Evolutionary conservation across 2,113 vertebrate species (phyloP).

Genomic region (Takifugu flavidus): DNA sequence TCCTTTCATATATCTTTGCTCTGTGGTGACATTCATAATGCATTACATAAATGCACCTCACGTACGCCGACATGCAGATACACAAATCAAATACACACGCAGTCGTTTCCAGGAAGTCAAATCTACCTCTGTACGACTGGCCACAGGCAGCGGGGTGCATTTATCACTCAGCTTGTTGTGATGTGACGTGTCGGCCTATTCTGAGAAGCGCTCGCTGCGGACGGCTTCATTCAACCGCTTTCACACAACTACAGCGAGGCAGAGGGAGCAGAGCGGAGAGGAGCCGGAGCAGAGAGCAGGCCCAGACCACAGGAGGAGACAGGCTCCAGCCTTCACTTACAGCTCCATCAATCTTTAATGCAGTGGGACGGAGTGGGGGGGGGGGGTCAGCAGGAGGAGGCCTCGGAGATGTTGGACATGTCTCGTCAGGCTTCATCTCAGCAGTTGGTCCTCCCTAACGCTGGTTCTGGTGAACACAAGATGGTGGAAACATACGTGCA

Average conservation of each 20-base stretch:
- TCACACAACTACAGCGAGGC: constrained; percentile 36
- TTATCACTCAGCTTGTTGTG: constrained; percentile 61
- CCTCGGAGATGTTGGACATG: constrained; percentile 26
- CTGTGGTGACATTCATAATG: constrained; percentile 70
- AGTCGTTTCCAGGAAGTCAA: constrained; percentile 76
- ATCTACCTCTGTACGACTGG: constrained; percentile 62
- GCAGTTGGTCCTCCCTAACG: not conserved
- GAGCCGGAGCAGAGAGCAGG: no score
- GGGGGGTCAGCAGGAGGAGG: constrained; percentile 40
- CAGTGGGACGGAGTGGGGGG: constrained; percentile 44
- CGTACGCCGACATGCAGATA: constrained; percentile 57
- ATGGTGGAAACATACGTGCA: no score
- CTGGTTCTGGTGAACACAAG: not conserved
- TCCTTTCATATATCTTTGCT: constrained; percentile 71
- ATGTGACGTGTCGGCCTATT: constrained; percentile 47
- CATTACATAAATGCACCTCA: constrained; percentile 66
- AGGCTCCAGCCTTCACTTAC: constrained; percentile 66
- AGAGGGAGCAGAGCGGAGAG: not conserved
- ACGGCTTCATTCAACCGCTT: constrained; percentile 39
- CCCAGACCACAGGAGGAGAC: constrained; percentile 30
- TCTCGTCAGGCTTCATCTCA: constrained; percentile 10
- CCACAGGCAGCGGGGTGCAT: constrained; percentile 61
- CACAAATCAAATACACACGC: constrained; percentile 59
- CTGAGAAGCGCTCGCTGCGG: constrained; percentile 35
- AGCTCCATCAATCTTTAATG: constrained; percentile 72